A percentile compares a stretch with the other conserved stretches of the same genome.
phyloP scores from a whole-genome alignment of 2,888 invertebrate species.

The Drosophila rellima region DNA sequence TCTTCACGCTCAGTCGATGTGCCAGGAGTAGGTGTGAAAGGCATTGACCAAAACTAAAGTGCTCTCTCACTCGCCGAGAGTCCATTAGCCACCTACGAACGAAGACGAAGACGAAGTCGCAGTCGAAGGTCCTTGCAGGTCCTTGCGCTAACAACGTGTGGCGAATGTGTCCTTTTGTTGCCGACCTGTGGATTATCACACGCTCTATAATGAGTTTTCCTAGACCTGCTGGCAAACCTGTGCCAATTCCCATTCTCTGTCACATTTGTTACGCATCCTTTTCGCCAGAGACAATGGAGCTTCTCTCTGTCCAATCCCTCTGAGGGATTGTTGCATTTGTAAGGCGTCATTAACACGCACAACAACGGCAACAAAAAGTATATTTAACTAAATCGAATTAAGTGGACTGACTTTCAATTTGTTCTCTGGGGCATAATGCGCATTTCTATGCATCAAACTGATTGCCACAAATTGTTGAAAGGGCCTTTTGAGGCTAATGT shows the following conservation, averaged over 20 bases:
- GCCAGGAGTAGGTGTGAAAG: conserved; percentile 69
- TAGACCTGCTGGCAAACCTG: conserved; percentile 76
- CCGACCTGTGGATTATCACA: conserved; percentile 78
- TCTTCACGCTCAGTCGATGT: conserved; percentile 71
- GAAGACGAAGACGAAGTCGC: conserved; percentile 3
- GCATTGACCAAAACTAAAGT: conserved; percentile 76
- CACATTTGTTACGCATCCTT: conserved; percentile 70
- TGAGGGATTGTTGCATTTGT: conserved; percentile 52
- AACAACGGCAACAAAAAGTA: conserved; percentile 43
- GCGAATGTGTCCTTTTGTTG: conserved; percentile 75
- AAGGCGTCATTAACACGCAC: conserved; percentile 61
- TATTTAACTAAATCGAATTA: conserved; percentile 75
- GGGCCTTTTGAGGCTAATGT: conserved; percentile 1
- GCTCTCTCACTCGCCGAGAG: conserved; percentile 39
- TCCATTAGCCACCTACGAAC: conserved; percentile 76
- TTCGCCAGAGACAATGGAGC: conserved; percentile 49
- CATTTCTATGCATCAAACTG: conserved; percentile 35
- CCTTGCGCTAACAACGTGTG: conserved; percentile 81
- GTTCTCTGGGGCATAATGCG: conserved; percentile 50
- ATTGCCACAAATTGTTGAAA: conserved; percentile 24
- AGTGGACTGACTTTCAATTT: conserved; percentile 68
- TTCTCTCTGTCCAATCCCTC: conserved; percentile 34
- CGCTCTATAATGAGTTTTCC: conserved; percentile 71
- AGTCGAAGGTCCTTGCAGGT: conserved; percentile 43
- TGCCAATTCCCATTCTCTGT: conserved; percentile 65